Conservation (phyloP, 2,113 vertebrate genomes). For the Condylura cristata region DNA sequence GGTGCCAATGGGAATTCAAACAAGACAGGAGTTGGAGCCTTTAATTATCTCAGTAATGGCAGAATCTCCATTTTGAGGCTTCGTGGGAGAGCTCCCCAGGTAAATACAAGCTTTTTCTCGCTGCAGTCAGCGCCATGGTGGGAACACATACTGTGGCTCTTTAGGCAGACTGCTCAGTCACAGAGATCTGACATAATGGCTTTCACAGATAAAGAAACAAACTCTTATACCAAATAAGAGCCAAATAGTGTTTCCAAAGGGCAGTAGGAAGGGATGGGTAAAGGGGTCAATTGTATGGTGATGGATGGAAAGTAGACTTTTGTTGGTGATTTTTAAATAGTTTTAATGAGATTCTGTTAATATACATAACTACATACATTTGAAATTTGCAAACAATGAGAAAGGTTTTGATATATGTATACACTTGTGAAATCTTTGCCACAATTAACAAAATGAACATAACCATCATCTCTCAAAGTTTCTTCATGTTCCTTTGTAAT, state of each 20-base stretch:
- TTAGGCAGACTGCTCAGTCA: background rate
- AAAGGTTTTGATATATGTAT: background rate
- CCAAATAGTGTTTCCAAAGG: background rate
- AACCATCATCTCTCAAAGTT: background rate
- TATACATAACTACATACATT: background rate
- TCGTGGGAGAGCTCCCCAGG: background rate
- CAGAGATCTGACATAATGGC: background rate
- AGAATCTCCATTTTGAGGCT: constrained; percentile 4
- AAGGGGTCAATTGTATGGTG: background rate
- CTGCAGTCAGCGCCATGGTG: background rate
- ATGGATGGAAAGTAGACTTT: background rate
- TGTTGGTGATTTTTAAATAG: background rate
- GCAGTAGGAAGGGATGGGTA: background rate
- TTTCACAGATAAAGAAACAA: background rate
- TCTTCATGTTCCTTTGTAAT: background rate
- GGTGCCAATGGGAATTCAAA: background rate
- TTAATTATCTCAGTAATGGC: background rate
- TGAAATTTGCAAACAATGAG: background rate
- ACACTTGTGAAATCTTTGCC: background rate
- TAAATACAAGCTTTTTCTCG: background rate
- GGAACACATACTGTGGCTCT: background rate
- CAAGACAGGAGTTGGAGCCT: background rate
- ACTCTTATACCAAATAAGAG: background rate
- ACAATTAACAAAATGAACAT: constrained; percentile 4
- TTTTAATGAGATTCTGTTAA: background rate